Evolutionary conservation across 1,140 invertebrate species (phyloP), one percentile per base, ranked within the genome.

Genomic region (Bombus waltoni): DNA sequence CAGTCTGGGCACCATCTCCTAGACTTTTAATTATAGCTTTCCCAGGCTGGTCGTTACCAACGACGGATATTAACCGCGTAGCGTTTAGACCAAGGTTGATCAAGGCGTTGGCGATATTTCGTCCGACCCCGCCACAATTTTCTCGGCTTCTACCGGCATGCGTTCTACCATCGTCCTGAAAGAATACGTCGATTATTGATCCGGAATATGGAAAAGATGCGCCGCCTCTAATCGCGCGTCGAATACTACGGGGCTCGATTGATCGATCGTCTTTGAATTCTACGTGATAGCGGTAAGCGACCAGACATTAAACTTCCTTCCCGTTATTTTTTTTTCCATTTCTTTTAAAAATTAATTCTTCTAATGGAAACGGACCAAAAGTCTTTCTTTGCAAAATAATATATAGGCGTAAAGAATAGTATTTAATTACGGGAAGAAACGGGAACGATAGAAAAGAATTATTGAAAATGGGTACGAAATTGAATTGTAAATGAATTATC

Each of bases 71-170:
- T 59, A 99, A 96, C 72, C 97, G 95, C 0, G 97, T 96, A 4
- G 95, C 92, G 11, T 95, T 87, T 44, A 94, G 95, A 35, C 97
- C 97, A 10, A 99, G 95, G 88, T 97, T 97, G 77, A 96, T 96
- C 15, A 99, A 94, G 71, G 97, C 97, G 88, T 99, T 98, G 0
- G 98, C 97, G n/a, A 99, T 96, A 92, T 99, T 99, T 57, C 98
- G 96, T 0, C 96, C 99, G 0, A 99, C 99, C 22, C 99, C 98
- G 6, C 98, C 99, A 25, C 96, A 96, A 66, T 96, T 96, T 83
- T 96, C 95, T n/a, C 95, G 94, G 70, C 97, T 96, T 80, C 94
- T 94, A 18, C 97, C 97, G 2, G 93, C 91, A 90, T 98, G 97
- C n/a, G 97, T 98, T 86, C 97, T 96, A 8, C 98, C 98, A 93